These are phyloP conservation scores for Drosophila falleni DNA, from an alignment of 2,888 invertebrate species.

Conservation along the genomic window DNA sequence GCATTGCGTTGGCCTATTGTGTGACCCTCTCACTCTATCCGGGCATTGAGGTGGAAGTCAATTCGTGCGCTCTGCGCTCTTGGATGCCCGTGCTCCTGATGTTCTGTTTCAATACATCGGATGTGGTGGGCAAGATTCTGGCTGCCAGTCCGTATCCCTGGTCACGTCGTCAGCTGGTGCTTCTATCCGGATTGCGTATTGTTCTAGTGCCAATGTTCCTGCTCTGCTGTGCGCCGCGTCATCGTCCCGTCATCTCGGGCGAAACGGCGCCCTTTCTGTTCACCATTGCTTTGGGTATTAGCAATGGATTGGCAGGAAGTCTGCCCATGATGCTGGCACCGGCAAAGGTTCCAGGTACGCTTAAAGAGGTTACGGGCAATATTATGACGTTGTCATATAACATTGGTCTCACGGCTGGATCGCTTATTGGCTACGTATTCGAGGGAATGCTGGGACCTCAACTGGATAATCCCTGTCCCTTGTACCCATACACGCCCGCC, in stretches of 20 bases:
- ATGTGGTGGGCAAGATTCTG: conserved; percentile 91
- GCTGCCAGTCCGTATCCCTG: conserved; percentile 93
- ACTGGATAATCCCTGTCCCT: conserved; percentile 86
- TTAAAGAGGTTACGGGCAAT: conserved; percentile 96
- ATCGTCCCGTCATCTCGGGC: conserved; percentile 89
- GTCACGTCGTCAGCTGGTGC: conserved; percentile 92
- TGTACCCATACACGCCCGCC: conserved; percentile 80
- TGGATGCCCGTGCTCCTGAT: conserved; percentile 97
- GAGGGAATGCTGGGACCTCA: conserved; percentile 88
- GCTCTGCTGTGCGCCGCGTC: conserved; percentile 92
- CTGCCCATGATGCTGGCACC: conserved; percentile 97
- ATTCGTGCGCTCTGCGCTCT: conserved; percentile 92
- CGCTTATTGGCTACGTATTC: conserved; percentile 93
- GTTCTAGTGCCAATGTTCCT: conserved; percentile 92
- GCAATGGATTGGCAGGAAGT: conserved; percentile 95
- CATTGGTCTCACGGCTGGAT: conserved; percentile 93
- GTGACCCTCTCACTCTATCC: conserved; percentile 96
- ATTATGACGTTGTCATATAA: conserved; percentile 97
- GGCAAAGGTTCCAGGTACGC: conserved; percentile 93
- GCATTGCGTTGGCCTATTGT: conserved; percentile 94
- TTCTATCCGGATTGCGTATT: conserved; percentile 90
- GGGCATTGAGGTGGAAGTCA: conserved; percentile 95
- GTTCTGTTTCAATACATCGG: conserved; percentile 94
- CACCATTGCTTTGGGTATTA: conserved; percentile 90
- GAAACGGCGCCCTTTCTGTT: conserved; percentile 90